Evolutionary conservation across 2,797 vertebrate species (phyloP), one percentile per base, ranked within the genome.

Genomic region (Acanthopagrus latus): DNA sequence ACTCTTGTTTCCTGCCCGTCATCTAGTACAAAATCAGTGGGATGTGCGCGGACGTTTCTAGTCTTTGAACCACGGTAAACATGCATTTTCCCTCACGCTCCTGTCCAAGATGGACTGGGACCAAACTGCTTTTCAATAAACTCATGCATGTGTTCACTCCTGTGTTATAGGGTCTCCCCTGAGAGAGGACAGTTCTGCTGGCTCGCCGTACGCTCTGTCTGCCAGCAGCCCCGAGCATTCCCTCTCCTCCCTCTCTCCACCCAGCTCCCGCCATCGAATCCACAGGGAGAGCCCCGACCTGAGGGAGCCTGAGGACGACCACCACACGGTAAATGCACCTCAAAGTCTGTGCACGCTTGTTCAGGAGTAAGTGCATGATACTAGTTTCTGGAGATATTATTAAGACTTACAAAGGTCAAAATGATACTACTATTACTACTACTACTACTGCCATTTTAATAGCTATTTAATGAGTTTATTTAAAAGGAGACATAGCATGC

Each of bases 151-250:
- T 91, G 59, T 80, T 80, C 25, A 27, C 60, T 58, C 48, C 14
- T 87, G 23, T 44, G 38, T 82, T 66, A 21, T 29, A 95, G 94
- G 89, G 38, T 95, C 94, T 87, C 94, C 94, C 38, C 83, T 92
- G 83, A 92, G 91, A 80, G 94, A 93, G 82, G 91, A 91, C 38
- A 95, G 95, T 90, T 90, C 92, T 59, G 90, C 71, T 47, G 93
- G 89, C 60, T 95, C 94, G 25, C 91, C 78, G 2, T 95, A 94
- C 72, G 88, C 89, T 72, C 83, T 88, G 83, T 94, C 93, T 29
- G 78, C 83, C 89, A 94, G 94, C 92, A 96, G 95, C 89, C 94
- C 92, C 1, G 95, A 95, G 80, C 93, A 89, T 57, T 95, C 94
- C 60, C 89, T 92, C 41, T 92, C 90, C 76, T 94, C 94, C 80